phyloP scores from a whole-genome alignment of 2,888 invertebrate species.

The Pristionchus maxplancki region DNA sequence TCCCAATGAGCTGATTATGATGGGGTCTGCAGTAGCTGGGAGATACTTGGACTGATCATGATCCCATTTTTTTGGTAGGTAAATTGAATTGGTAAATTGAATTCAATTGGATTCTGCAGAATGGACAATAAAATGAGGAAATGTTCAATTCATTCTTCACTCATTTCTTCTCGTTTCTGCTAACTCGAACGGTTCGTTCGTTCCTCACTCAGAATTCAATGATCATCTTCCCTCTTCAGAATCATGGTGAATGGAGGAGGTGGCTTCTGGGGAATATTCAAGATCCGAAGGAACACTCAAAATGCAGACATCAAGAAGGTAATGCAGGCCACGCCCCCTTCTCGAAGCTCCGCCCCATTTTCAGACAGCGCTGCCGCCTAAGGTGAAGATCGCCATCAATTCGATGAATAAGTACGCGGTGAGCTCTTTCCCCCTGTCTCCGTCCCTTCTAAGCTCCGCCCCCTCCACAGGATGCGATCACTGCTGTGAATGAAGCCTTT shows the following conservation, averaged over 20 bases:
- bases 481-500: conserved; percentile 22
- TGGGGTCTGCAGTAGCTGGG: too few relatives aligned
- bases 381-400: conserved; percentile 43
- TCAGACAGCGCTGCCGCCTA: conserved; percentile 1
- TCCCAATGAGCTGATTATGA: too few relatives aligned
- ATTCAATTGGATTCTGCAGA: background rate
- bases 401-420: conserved; percentile 38
- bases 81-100: background rate
- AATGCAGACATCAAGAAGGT: conserved; percentile 30
- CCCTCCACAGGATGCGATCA: conserved; percentile 20
- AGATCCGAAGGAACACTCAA: conserved; percentile 27
- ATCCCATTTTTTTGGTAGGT: too few relatives aligned
- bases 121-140: background rate
- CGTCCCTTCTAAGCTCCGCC: conserved; percentile 4
- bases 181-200: background rate
- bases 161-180: background rate
- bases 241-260: conserved; percentile 19
- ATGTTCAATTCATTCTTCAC: background rate
- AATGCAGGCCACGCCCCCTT: background rate
- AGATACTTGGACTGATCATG: too few relatives aligned
- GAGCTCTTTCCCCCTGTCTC: background rate
- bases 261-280: conserved; percentile 35
- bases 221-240: background rate
- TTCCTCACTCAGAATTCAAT: background rate
- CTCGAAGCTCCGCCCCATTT: background rate